Evolutionary conservation across 2,797 vertebrate species (phyloP).

Genomic region (Distichodus sexfasciatus): DNA sequence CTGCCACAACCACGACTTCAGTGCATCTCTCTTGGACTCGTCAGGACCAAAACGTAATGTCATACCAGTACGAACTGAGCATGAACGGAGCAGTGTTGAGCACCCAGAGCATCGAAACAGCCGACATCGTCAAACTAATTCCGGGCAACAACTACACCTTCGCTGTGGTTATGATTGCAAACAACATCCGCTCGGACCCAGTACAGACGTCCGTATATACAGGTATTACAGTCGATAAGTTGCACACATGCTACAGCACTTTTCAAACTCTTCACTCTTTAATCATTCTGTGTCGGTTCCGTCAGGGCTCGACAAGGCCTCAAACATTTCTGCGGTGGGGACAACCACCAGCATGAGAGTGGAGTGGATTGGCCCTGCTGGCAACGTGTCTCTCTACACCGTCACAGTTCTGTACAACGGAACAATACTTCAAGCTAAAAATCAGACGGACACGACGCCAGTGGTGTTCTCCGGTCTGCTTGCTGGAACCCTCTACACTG

Average conservation of each 20-base stretch:
- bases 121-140: constrained; percentile 31
- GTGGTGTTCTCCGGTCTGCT: constrained; percentile 24
- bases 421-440: rapidly evolving
- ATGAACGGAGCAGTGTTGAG: background rate
- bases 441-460: background rate
- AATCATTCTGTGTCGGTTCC: background rate
- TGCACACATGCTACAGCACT: no score
- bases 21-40: constrained; percentile 55
- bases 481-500: constrained; percentile 60
- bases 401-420: background rate
- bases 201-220: constrained; percentile 22
- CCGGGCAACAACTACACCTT: constrained; percentile 60
- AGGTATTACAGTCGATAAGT: no score
- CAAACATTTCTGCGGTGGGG: constrained; percentile 41
- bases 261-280: background rate
- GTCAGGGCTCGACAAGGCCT: constrained; percentile 55
- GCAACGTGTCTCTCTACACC: constrained; percentile 51
- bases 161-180: constrained; percentile 49
- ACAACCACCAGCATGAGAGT: constrained; percentile 54
- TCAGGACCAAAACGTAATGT: constrained; percentile 46
- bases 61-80: constrained; percentile 56
- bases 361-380: constrained; percentile 48
- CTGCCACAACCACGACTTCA: constrained; percentile 36
- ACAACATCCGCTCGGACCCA: constrained; percentile 37
- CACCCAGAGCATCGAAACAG: background rate